Evolutionary conservation across 2,888 invertebrate genomes (phyloP), one percentile per base, ranked within the genome.

Genomic region (Tiliacea aurago): DNA sequence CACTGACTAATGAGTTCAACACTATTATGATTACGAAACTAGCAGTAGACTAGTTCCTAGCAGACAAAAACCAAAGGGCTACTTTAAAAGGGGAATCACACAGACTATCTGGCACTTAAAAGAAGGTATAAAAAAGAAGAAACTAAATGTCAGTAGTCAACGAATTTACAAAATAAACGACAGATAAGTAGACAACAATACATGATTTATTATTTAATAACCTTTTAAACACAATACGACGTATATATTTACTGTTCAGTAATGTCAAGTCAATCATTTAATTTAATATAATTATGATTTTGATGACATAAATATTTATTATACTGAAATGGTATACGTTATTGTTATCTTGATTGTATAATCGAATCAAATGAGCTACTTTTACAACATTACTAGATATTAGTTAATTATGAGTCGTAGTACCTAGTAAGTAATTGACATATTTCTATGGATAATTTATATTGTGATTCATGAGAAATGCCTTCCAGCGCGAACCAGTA

Each of bases 81-180:
- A 20, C 9, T 41, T 28, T 58, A 18, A 45, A 45, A 45, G 7
- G 3, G 2, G 13, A 47, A 41, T 10, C 10, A 53, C 7, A 45
- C 18, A 49, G 5, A 45, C n/a, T 7, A 7, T 45, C n/a, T 75
- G 45, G 10, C 28, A 58, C 69, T 61, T 41, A 37, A n/a, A 59
- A 61, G 13, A 70, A 53, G 6, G 15, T n/a, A n/a, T n/a, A n/a
- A n/a, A n/a, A n/a, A n/a, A n/a, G n/a, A n/a, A n/a, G n/a, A n/a
- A n/a, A n/a, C n/a, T 4, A 37, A 71, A 76, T 28, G 43, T 37
- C 49, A 76, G 9, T 28, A 18, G 11, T 18, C 20, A 49, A 61
- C 47, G 41, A 53, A 53, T 78, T 71, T 56, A 43, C 33, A 33
- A 56, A 76, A 78, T 78, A 51, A 70, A 76, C 49, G n/a, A 69